Conservation (phyloP, 2,797 vertebrate genomes). For the Macropus fuliginosus region DNA sequence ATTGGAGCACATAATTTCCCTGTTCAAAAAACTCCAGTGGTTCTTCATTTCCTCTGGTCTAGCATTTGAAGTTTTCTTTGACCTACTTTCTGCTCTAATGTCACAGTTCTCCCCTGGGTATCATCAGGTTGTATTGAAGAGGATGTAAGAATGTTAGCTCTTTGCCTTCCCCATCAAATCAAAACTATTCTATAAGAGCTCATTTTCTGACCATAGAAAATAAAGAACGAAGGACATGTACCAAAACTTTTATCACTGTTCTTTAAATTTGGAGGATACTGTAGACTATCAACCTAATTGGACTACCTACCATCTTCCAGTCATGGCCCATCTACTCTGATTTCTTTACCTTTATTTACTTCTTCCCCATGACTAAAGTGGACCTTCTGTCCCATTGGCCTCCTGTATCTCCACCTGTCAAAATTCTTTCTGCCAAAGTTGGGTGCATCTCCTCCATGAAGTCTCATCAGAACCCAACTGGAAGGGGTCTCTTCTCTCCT, state of each 20-base stretch:
- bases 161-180: not conserved
- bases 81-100: not conserved
- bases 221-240: not conserved
- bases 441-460: not conserved
- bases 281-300: not conserved
- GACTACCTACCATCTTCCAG: not conserved
- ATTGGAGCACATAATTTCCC: not conserved
- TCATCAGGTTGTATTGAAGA: not conserved
- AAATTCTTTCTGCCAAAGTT: not conserved
- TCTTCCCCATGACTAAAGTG: not conserved
- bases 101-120: not conserved
- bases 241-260: not conserved
- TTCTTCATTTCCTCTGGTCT: not conserved
- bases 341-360: not conserved
- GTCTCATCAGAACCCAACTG: not conserved
- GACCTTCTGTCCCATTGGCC: not conserved
- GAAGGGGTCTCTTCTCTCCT: not conserved
- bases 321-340: not conserved
- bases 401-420: not conserved
- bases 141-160: not conserved
- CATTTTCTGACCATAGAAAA: not conserved
- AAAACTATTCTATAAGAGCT: not conserved
- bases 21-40: not conserved
- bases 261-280: not conserved
- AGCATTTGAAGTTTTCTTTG: not conserved